Evolutionary conservation across 2,888 invertebrate species (phyloP).

Genomic region (Aspidiotus destructor): DNA sequence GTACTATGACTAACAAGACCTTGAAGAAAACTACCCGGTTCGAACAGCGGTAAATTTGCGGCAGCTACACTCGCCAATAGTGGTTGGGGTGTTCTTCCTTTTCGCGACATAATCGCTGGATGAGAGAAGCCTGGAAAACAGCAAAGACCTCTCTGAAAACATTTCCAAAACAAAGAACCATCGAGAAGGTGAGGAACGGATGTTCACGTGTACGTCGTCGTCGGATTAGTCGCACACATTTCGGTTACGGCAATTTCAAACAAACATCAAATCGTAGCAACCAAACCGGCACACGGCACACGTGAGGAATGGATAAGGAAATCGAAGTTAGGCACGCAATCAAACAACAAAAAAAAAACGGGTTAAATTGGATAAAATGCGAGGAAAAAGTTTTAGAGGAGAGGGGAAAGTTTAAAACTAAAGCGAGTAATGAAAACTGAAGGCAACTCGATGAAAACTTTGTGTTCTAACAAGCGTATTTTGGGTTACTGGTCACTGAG

Average conservation of each 20-base stretch:
- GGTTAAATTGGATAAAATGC: background rate
- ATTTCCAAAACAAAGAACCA: slow-evolving; percentile 46
- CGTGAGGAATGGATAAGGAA: slow-evolving; percentile 5
- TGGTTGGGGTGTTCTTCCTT: slow-evolving; percentile 66
- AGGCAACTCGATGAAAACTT: no score
- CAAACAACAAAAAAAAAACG: background rate
- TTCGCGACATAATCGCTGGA: slow-evolving; percentile 63
- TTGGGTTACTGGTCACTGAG: no score
- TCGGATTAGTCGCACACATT: slow-evolving; percentile 32
- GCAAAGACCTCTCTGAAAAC: slow-evolving; percentile 70
- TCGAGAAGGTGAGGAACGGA: slow-evolving; percentile 28
- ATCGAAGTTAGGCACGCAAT: slow-evolving; percentile 7
- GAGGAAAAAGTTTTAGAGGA: background rate
- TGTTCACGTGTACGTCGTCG: slow-evolving; percentile 12
- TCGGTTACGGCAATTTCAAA: slow-evolving; percentile 3
- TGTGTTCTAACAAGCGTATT: no score
- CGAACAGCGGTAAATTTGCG: slow-evolving; percentile 35
- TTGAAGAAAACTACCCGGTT: slow-evolving; percentile 41
- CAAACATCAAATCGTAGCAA: slow-evolving; percentile 19
- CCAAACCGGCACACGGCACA: background rate
- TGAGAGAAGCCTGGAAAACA: slow-evolving; percentile 75
- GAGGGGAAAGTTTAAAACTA: background rate
- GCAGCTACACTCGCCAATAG: slow-evolving; percentile 56
- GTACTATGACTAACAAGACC: slow-evolving; percentile 42
- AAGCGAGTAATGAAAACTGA: no score